phyloP scores from a whole-genome alignment of 2,797 vertebrate genomes.

The Sphenopsis melanotis region DNA sequence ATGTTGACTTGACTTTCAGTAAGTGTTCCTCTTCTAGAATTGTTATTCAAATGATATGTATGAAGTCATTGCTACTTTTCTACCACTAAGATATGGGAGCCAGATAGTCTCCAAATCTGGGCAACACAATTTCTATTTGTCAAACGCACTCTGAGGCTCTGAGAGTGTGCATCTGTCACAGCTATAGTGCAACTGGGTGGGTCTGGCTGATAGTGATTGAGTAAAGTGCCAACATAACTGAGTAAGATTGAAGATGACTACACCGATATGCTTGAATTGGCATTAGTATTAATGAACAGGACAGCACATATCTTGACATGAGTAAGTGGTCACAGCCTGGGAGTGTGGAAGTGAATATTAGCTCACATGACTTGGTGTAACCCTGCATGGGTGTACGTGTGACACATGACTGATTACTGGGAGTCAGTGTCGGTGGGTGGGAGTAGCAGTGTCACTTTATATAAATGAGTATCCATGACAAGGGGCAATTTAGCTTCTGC shows the following conservation, averaged over 20 bases:
- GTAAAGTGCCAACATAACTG: slow-evolving; percentile 44
- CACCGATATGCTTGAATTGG: slow-evolving; percentile 33
- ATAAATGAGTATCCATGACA: slow-evolving; percentile 60
- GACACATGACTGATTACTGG: slow-evolving; percentile 54
- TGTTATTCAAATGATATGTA: neutral
- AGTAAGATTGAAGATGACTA: slow-evolving; percentile 63
- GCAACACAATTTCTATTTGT: neutral
- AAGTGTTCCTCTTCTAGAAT: neutral
- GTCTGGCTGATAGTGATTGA: slow-evolving; percentile 55
- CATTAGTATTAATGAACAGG: slow-evolving; percentile 59
- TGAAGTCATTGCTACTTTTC: neutral
- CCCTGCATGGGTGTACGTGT: neutral
- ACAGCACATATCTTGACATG: slow-evolving; percentile 46
- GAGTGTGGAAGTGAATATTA: slow-evolving; percentile 28
- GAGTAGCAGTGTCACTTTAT: slow-evolving; percentile 54
- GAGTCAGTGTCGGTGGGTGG: slow-evolving; percentile 34
- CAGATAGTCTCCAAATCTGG: neutral
- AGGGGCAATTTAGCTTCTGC: slow-evolving; percentile 41
- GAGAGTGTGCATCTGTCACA: neutral
- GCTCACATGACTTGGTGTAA: slow-evolving; percentile 13
- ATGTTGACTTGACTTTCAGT: neutral
- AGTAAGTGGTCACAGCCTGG: slow-evolving; percentile 49
- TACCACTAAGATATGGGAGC: neutral
- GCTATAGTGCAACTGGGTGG: slow-evolving; percentile 31
- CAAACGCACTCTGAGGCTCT: neutral